Conservation (phyloP, 1,140 invertebrate species). For the Lithobius niger region DNA sequence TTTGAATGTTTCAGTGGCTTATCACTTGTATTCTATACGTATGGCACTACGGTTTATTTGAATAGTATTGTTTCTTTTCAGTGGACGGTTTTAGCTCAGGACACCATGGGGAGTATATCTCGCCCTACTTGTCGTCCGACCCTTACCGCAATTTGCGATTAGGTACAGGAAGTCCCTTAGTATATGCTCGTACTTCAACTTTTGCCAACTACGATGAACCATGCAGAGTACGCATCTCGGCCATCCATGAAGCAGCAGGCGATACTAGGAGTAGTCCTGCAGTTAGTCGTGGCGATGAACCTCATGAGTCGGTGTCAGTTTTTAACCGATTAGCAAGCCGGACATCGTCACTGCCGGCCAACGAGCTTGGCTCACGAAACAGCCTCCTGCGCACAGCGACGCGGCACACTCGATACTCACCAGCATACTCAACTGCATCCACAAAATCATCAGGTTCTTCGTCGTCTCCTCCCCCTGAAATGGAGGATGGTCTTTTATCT, state of each 20-base stretch:
- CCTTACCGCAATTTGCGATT: neutral
- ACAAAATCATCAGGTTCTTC: neutral
- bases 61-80: conserved; percentile 1
- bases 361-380: neutral
- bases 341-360: neutral
- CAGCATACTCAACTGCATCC: neutral
- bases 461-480: neutral
- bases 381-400: neutral
- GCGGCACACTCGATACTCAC: neutral
- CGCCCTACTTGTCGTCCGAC: neutral
- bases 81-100: neutral
- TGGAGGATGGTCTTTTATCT: too few relatives aligned
- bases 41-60: neutral
- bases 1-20: neutral
- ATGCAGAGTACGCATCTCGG: neutral
- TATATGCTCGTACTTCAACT: neutral
- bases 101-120: neutral
- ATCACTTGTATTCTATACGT: too few relatives aligned
- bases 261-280: too few relatives aligned
- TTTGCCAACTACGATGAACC: conserved; percentile 2
- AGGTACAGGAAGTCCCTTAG: neutral
- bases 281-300: too few relatives aligned
- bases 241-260: too few relatives aligned
- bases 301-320: too few relatives aligned
- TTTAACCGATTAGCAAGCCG: too few relatives aligned